phyloP scores from a whole-genome alignment of 2,113 vertebrate species.

The Caranx ignobilis region DNA sequence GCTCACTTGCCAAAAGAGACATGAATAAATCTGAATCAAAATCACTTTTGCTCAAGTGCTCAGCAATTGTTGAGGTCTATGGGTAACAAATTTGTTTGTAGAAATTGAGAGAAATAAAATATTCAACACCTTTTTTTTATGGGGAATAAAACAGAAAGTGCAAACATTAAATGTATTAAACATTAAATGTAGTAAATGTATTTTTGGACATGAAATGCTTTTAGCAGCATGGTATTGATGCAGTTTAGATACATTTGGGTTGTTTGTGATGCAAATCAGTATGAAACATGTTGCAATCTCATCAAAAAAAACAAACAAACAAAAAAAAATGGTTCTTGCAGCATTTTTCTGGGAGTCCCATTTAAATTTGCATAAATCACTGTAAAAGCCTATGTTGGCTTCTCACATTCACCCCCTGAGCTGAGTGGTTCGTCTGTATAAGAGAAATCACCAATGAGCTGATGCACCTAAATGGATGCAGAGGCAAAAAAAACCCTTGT shows the following conservation, averaged over 20 bases:
- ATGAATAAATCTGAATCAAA: conserved; percentile 18
- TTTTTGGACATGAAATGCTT: not conserved
- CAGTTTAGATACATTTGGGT: not conserved
- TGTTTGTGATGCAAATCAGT: not conserved
- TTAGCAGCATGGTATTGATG: not conserved
- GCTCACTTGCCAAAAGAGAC: not conserved
- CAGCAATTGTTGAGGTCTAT: conserved; percentile 14
- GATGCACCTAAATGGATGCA: conserved; percentile 13
- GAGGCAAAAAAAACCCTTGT: conserved; percentile 17
- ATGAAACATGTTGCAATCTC: not conserved
- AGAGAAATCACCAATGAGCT: conserved; percentile 31
- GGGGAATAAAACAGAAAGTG: not conserved
- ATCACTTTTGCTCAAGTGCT: not conserved
- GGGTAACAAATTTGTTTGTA: conserved; percentile 3
- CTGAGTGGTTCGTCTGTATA: conserved; percentile 14
- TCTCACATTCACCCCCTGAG: not conserved
- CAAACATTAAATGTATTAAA: not conserved
- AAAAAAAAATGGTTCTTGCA: not conserved
- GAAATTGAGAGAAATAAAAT: not conserved
- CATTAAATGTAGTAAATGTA: not conserved
- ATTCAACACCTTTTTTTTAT: not conserved
- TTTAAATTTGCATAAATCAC: conserved; percentile 27
- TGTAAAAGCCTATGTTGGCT: conserved; percentile 14
- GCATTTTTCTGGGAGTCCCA: not conserved
- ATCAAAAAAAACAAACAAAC: not conserved